phyloP scores from a whole-genome alignment of 2,888 invertebrate genomes.

The Athripsodes cinereus region DNA sequence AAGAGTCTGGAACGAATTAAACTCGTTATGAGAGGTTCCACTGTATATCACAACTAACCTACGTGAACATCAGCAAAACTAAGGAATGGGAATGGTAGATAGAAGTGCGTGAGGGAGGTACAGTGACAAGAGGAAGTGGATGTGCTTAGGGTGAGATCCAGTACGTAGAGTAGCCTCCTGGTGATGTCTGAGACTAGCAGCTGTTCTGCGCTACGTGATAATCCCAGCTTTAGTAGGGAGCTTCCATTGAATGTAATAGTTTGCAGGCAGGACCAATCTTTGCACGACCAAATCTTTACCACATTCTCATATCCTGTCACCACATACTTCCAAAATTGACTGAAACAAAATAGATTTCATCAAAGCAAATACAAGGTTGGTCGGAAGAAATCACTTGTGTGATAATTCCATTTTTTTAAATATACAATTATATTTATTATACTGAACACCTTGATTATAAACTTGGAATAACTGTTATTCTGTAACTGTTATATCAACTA shows the following conservation, averaged over 20 bases:
- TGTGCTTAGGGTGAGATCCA: slow-evolving; percentile 56
- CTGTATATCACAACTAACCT: slow-evolving; percentile 35
- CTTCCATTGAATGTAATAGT: slow-evolving; percentile 64
- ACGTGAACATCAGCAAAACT: slow-evolving; percentile 86
- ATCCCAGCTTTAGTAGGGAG: slow-evolving; percentile 60
- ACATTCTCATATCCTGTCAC: slow-evolving; percentile 86
- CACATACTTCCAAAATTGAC: slow-evolving; percentile 92
- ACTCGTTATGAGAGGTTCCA: no score
- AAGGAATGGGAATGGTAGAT: slow-evolving; percentile 79
- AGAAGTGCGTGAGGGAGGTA: slow-evolving; percentile 76
- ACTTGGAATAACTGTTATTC: no score
- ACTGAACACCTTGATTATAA: no score
- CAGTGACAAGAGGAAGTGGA: slow-evolving; percentile 51
- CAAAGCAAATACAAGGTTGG: no score
- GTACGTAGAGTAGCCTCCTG: slow-evolving; percentile 75
- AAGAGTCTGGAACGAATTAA: no score
- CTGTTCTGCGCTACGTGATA: slow-evolving; percentile 82
- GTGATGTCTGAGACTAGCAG: slow-evolving; percentile 84
- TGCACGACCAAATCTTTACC: slow-evolving; percentile 91
- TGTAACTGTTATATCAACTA: no score
- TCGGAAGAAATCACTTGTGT: background rate
- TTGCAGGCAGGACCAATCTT: slow-evolving; percentile 92
- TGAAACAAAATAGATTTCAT: slow-evolving; percentile 47
- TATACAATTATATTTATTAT: no score
- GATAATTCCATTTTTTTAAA: no score